These are phyloP conservation scores for Nixonia krombeini DNA, from an alignment of 1,140 invertebrate species.

Conservation along the genomic window DNA sequence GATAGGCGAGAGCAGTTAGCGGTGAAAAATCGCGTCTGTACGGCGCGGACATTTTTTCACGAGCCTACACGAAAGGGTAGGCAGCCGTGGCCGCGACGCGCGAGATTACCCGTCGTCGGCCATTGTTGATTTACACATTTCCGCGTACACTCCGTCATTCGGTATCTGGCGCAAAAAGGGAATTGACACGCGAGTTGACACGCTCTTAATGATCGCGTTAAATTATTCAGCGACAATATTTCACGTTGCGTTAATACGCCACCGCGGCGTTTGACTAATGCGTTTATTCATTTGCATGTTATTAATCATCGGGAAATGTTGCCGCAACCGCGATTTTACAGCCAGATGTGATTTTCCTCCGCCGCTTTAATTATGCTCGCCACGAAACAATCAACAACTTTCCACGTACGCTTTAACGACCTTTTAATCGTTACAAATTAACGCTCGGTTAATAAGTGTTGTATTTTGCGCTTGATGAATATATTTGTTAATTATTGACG, in stretches of 20 bases:
- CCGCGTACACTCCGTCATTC: slow-evolving; percentile 37
- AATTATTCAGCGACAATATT: slow-evolving; percentile 40
- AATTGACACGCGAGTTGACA: slow-evolving; percentile 40
- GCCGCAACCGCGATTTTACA: too few species aligned
- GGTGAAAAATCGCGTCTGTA: slow-evolving; percentile 52
- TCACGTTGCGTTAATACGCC: slow-evolving; percentile 32
- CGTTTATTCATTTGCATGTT: slow-evolving; percentile 24
- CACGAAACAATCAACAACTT: too few species aligned
- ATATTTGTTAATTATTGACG: too few species aligned
- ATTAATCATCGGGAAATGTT: slow-evolving; percentile 34
- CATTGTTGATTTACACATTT: slow-evolving; percentile 55
- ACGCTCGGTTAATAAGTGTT: too few species aligned
- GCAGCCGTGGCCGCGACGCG: slow-evolving; percentile 19
- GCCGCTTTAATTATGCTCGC: too few species aligned
- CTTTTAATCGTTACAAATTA: too few species aligned
- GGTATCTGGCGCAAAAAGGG: slow-evolving; percentile 39
- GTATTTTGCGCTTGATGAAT: too few species aligned
- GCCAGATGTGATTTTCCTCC: too few species aligned
- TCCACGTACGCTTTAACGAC: too few species aligned
- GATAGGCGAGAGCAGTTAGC: slow-evolving; percentile 41
- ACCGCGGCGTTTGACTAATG: slow-evolving; percentile 23
- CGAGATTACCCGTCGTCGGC: slow-evolving; percentile 26
- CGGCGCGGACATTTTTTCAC: slow-evolving; percentile 20
- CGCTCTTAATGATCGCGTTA: slow-evolving; percentile 39
- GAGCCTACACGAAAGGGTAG: slow-evolving; percentile 54